phyloP scores from a whole-genome alignment of 2,888 invertebrate genomes.

The Penaeus monodon region DNA sequence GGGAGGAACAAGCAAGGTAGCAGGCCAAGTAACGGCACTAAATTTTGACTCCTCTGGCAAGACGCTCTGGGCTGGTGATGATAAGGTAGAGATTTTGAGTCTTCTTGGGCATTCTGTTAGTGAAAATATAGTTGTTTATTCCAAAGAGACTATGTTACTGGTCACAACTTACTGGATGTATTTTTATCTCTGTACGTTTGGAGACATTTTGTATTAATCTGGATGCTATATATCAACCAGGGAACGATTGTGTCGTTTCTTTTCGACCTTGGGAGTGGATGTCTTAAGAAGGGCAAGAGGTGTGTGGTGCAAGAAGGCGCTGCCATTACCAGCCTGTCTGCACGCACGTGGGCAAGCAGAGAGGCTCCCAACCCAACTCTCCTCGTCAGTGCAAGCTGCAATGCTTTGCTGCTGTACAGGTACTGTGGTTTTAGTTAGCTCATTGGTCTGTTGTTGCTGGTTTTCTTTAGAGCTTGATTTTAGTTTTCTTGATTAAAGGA shows the following conservation, averaged over 20 bases:
- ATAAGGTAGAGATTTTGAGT: conserved; percentile 73
- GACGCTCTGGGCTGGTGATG: conserved; percentile 86
- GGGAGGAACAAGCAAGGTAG: conserved; percentile 74
- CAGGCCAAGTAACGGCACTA: conserved; percentile 76
- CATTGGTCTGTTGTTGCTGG: too few relatives aligned
- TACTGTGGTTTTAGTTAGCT: conserved; percentile 65
- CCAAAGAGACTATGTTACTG: too few relatives aligned
- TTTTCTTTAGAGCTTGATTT: too few relatives aligned
- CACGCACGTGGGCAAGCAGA: conserved; percentile 85
- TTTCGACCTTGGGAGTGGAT: conserved; percentile 78
- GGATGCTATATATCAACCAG: too few relatives aligned
- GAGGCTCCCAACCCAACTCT: conserved; percentile 81
- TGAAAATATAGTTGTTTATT: too few relatives aligned
- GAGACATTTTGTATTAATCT: too few relatives aligned
- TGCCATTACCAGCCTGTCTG: conserved; percentile 81
- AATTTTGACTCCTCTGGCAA: conserved; percentile 84
- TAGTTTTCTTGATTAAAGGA: too few relatives aligned
- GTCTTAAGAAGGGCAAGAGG: conserved; percentile 78
- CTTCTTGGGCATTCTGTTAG: too few relatives aligned
- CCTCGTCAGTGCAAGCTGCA: conserved; percentile 82
- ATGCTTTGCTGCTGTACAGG: conserved; percentile 80
- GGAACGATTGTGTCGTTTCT: conserved; percentile 76
- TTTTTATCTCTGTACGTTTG: too few relatives aligned
- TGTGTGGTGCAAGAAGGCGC: conserved; percentile 75
- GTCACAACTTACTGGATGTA: too few relatives aligned